Evolutionary conservation across 2,888 invertebrate genomes (phyloP).

Genomic region (Drosophila lutescens): DNA sequence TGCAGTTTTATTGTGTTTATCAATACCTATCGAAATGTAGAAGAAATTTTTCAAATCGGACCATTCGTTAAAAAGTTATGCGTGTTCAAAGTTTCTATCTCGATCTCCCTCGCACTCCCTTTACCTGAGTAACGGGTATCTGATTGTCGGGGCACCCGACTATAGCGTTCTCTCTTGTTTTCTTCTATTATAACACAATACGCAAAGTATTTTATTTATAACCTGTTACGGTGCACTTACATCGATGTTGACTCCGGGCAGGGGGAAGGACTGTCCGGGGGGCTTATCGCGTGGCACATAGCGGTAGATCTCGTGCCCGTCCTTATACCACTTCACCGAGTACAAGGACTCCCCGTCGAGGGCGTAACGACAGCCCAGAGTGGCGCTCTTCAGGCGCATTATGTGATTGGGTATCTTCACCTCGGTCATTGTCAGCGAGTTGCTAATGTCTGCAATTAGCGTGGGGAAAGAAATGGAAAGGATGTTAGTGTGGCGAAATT

Average conservation of each 20-base stretch:
- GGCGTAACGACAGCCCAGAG: conserved; percentile 92
- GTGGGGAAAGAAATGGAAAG: conserved; percentile 12
- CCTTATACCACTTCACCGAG: conserved; percentile 97
- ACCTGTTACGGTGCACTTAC: conserved; percentile 86
- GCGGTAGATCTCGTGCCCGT: conserved; percentile 94
- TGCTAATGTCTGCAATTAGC: conserved; percentile 85
- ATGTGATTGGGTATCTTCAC: conserved; percentile 93
- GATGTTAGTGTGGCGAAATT: conserved; percentile 55
- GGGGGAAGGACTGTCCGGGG: conserved; percentile 90
- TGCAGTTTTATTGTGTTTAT: no score
- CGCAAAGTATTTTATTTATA: not conserved
- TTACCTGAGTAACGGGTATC: no score
- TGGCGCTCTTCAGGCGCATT: conserved; percentile 90
- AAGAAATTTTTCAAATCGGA: no score
- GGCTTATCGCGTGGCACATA: conserved; percentile 93
- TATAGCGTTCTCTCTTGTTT: no score
- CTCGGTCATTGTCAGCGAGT: conserved; percentile 89
- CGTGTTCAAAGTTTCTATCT: no score
- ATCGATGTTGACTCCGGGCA: conserved; percentile 93
- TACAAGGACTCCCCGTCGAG: conserved; percentile 93
- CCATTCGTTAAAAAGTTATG: no score
- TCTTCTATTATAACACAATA: not conserved
- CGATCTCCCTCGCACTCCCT: no score
- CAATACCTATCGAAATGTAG: no score
- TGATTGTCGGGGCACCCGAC: no score